Conservation (phyloP, 2,888 invertebrate genomes). For the Marasmarcha lunaedactyla region DNA sequence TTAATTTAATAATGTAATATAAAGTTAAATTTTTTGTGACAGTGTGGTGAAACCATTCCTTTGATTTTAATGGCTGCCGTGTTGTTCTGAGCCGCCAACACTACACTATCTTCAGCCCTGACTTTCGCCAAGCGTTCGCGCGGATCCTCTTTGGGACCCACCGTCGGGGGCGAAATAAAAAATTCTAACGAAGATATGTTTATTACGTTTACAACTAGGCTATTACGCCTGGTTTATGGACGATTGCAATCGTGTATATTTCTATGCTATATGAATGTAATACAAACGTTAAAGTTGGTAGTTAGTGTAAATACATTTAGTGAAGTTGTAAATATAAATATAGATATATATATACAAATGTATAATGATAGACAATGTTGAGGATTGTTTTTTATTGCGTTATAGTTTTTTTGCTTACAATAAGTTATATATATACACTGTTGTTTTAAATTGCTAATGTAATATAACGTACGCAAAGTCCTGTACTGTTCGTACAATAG, state of each 20-base stretch:
- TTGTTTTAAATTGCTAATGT: too few relatives aligned
- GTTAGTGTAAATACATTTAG: constrained; percentile 61
- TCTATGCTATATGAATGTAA: constrained; percentile 59
- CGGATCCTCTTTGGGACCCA: constrained; percentile 82
- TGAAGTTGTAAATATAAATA: constrained; percentile 52
- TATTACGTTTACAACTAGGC: constrained; percentile 53
- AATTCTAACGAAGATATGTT: constrained; percentile 61
- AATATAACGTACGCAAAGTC: too few relatives aligned
- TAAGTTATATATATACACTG: too few relatives aligned
- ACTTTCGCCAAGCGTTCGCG: constrained; percentile 91
- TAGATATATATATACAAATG: constrained; percentile 37
- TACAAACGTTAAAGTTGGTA: constrained; percentile 53
- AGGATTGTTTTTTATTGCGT: constrained; percentile 62
- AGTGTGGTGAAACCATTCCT: too few relatives aligned
- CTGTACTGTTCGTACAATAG: too few relatives aligned
- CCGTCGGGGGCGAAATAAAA: constrained; percentile 59
- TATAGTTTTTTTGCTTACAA: constrained; percentile 52
- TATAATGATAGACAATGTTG: constrained; percentile 44
- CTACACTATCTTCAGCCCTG: constrained; percentile 94
- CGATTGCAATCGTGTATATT: constrained; percentile 44
- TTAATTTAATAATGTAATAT: too few relatives aligned
- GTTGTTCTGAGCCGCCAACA: too few relatives aligned
- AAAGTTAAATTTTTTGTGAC: too few relatives aligned
- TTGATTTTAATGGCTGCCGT: too few relatives aligned
- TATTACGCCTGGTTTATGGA: constrained; percentile 26